These are phyloP conservation scores for Mizuhopecten yessoensis DNA, from an alignment of 1,140 invertebrate genomes.

Conservation along the genomic window DNA sequence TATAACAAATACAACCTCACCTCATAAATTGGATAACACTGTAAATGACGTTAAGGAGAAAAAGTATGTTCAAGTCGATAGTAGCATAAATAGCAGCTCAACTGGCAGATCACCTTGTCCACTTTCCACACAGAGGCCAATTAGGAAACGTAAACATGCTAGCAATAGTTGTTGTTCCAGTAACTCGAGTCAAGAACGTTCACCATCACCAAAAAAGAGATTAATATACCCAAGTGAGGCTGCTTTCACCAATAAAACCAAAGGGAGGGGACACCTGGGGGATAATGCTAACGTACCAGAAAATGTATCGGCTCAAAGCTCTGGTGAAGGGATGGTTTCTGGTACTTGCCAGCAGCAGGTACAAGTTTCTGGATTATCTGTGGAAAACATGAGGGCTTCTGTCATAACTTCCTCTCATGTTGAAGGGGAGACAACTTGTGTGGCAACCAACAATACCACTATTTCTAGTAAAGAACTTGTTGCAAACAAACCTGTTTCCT, in stretches of 20 bases:
- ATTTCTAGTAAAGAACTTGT: not conserved
- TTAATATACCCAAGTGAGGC: not conserved
- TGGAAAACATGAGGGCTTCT: not conserved
- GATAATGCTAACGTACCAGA: not conserved
- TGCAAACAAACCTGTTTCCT: not conserved
- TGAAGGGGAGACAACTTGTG: not conserved
- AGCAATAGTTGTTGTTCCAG: not conserved
- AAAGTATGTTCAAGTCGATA: not conserved
- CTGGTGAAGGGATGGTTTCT: no score
- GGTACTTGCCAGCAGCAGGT: no score
- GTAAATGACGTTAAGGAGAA: not conserved
- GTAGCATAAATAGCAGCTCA: not conserved
- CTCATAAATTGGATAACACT: not conserved
- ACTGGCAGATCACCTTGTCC: not conserved
- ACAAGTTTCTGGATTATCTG: no score
- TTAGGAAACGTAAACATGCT: not conserved
- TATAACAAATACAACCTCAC: not conserved
- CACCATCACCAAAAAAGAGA: not conserved
- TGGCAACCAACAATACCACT: not conserved
- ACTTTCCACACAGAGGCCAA: not conserved
- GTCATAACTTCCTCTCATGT: not conserved
- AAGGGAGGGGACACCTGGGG: no score
- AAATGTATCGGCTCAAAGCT: not conserved
- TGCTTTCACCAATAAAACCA: not conserved
- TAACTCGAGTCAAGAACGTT: not conserved